A percentile compares a stretch with the other conserved stretches of the same genome.
Evolutionary conservation across 35 echinoderm and acorn worm genomes (phyloP).

Genomic region (Holothuria glaberrima): DNA sequence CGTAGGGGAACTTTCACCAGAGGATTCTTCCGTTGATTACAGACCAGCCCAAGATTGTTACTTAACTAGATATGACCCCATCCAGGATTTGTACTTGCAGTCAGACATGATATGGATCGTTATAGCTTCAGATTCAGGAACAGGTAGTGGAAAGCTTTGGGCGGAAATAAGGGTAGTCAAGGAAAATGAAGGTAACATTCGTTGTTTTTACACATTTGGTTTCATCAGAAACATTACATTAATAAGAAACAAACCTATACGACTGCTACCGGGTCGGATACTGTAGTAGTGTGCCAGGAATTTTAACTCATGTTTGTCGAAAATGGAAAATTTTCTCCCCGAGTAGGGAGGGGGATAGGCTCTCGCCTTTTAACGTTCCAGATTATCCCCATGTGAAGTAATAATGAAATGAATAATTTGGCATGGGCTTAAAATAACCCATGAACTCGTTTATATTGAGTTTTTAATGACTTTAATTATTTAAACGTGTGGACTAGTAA

Average conservation of each 20-base stretch:
- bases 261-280: background rate
- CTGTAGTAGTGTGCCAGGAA: background rate
- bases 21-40: constrained; percentile 14
- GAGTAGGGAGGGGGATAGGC: too few species aligned
- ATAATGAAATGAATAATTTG: too few species aligned
- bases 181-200: background rate
- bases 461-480: too few species aligned
- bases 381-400: too few species aligned
- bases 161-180: background rate
- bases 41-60: background rate
- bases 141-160: background rate
- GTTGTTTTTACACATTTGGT: background rate
- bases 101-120: constrained; percentile 2
- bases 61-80: background rate
- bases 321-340: too few species aligned
- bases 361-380: background rate
- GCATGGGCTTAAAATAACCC: too few species aligned
- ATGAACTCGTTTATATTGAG: too few species aligned
- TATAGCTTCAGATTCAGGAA: background rate
- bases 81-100: constrained; percentile 7
- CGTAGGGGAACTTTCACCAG: background rate
- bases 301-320: too few species aligned
- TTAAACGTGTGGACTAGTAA: too few species aligned
- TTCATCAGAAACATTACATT: too few species aligned
- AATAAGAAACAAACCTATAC: background rate